Conservation (phyloP, 2,113 vertebrate species). For the Mustela lutreola region DNA sequence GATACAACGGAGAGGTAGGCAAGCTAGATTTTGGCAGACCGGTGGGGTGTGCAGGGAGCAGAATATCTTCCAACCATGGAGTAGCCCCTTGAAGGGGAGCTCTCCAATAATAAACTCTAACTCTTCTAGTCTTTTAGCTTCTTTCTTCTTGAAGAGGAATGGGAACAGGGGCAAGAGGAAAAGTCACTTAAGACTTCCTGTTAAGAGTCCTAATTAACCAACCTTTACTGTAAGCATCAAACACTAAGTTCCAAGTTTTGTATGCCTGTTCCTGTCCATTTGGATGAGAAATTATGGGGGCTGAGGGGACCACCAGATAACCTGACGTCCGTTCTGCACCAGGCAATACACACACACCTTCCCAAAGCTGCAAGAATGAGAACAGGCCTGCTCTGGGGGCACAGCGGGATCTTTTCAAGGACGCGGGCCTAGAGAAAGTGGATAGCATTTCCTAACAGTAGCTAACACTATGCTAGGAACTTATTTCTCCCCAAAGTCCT, state of each 20-base stretch:
- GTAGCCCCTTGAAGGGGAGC: not conserved
- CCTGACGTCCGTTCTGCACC: not conserved
- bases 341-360: not conserved
- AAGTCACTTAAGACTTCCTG: not conserved
- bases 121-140: slow-evolving; percentile 1
- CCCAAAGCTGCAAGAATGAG: not conserved
- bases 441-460: not conserved
- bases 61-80: not conserved
- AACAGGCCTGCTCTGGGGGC: not conserved
- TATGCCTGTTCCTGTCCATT: not conserved
- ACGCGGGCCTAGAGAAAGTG: not conserved
- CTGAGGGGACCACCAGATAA: not conserved
- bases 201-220: not conserved
- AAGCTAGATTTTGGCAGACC: not conserved
- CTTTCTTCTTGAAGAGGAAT: not conserved
- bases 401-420: not conserved
- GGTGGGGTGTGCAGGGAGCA: no score
- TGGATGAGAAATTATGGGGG: slow-evolving; percentile 30
- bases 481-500: not conserved
- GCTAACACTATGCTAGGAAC: not conserved
- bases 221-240: slow-evolving; percentile 16
- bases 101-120: slow-evolving; percentile 4
- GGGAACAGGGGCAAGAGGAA: not conserved
- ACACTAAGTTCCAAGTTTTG: slow-evolving; percentile 2
- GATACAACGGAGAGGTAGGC: not conserved